Conservation (phyloP, 2,888 invertebrate species). For the Plebejus anna region DNA sequence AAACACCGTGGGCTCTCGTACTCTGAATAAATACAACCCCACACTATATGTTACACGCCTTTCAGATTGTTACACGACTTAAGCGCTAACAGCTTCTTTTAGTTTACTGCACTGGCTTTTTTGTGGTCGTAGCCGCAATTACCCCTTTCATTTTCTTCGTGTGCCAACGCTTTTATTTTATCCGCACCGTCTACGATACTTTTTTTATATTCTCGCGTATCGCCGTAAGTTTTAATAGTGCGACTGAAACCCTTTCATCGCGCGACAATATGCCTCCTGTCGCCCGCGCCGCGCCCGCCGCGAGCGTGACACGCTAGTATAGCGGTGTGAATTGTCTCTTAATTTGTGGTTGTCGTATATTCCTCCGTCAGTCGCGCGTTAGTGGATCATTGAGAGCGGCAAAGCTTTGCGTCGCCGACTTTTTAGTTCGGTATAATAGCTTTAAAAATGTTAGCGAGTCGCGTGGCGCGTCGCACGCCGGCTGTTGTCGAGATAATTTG, state of each 20-base stretch:
- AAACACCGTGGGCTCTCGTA: constrained; percentile 34
- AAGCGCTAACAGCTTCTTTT: constrained; percentile 61
- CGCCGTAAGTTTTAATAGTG: constrained; percentile 62
- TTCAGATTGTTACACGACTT: constrained; percentile 54
- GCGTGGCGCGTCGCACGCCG: constrained; percentile 41
- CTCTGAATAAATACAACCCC: constrained; percentile 47
- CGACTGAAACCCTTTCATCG: constrained; percentile 54
- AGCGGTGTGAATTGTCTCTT: constrained; percentile 56
- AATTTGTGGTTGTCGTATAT: constrained; percentile 53
- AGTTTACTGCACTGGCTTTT: constrained; percentile 61
- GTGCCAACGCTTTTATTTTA: constrained; percentile 65
- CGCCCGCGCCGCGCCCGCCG: constrained; percentile 37
- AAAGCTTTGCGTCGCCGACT: constrained; percentile 58
- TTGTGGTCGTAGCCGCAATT: constrained; percentile 66
- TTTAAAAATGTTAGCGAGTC: constrained; percentile 56
- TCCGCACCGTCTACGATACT: constrained; percentile 53
- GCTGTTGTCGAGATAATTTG: constrained; percentile 45
- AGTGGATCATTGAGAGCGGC: constrained; percentile 56
- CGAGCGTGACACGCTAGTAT: constrained; percentile 49
- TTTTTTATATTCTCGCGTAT: constrained; percentile 52
- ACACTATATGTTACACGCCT: constrained; percentile 45
- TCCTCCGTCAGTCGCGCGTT: constrained; percentile 46
- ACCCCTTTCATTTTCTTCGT: constrained; percentile 63
- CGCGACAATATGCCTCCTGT: constrained; percentile 43
- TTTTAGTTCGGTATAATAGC: constrained; percentile 47